phyloP scores from a whole-genome alignment of 2,888 invertebrate species.

The Sminthurides aquaticus region DNA sequence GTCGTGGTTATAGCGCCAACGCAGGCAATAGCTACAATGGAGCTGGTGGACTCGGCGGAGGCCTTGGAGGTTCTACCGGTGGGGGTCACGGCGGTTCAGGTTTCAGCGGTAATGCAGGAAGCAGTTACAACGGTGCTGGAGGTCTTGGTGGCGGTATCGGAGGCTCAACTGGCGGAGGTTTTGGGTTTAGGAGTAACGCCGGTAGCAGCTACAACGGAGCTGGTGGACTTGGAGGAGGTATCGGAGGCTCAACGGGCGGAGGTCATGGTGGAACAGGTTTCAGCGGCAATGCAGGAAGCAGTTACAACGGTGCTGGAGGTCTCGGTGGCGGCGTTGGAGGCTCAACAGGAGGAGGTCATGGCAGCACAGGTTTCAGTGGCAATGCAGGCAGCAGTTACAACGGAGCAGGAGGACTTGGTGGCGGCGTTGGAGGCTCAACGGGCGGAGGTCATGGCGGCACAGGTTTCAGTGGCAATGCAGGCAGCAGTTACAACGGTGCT shows the following conservation, averaged over 20 bases:
- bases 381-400: background rate
- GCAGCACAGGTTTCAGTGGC: background rate
- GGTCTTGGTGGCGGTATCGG: background rate
- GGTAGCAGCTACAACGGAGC: background rate
- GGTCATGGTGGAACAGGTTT: too few relatives aligned
- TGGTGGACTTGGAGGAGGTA: background rate
- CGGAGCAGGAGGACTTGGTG: background rate
- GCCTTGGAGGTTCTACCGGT: background rate
- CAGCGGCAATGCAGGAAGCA: background rate
- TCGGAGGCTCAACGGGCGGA: too few relatives aligned
- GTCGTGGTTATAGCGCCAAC: background rate
- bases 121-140: too few relatives aligned
- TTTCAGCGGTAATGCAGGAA: too few relatives aligned
- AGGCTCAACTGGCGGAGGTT: background rate
- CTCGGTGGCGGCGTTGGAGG: background rate
- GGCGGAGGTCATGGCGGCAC: background rate
- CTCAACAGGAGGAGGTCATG: background rate
- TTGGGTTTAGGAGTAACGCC: background rate
- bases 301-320: background rate
- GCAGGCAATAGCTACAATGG: background rate
- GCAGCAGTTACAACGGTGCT: background rate
- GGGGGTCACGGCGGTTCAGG: background rate
- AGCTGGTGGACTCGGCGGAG: too few relatives aligned
- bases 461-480: background rate
- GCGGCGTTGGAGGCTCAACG: background rate